Base-by-base conservation (phyloP, 2,113 vertebrate genomes). In the Phylloscopus trochilus region DNA sequence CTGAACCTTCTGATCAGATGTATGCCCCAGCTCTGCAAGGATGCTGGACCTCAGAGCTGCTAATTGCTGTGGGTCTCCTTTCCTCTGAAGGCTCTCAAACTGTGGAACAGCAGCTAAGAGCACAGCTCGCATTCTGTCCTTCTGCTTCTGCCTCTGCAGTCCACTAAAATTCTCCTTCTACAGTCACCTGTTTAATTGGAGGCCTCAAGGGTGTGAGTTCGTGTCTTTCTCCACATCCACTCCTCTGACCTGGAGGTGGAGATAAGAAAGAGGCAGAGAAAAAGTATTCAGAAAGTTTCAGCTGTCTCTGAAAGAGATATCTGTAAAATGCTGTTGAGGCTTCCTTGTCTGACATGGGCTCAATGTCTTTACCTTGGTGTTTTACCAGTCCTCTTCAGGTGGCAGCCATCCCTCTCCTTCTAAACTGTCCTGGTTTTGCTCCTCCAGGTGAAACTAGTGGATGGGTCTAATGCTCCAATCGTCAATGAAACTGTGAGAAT, bases 361-460 rank as follows among this genome's bases (percentile, higher is more conserved):
- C 10, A 76, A 11, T 0, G 0, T 23, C 30, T 68, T 77, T 49
- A 59, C 18, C 46, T 64, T 91, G 41, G 43, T 52, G 46, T 53
- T 72, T 27, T 83, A 7, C 56, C 37, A 27, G 15, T 47, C 56
- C 43, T 73, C 18, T 55, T 70, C 28, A 68, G 16, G 55, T 77
- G 74, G n/a, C 24, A 69, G 55, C 37, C 28, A 46, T 76, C 72
- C 31, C 51, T 78, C 47, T 84, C 56, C n/a, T 80, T 58, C 55
- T 78, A 22, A 70, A 62, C 43, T 78, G 15, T 22, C 5, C 28
- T 74, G 27, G 4, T 68, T 93, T 93, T 82, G 2, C 37, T 88
- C 37, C 58, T 92, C 52, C 89, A 98, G 98, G 97, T 98, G 53
- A 97, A 91, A 70, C 83, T 98, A 17, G 76, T 79, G 58, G 96